Conservation (phyloP, 2,888 invertebrate species). For the Hetaerina titia region DNA sequence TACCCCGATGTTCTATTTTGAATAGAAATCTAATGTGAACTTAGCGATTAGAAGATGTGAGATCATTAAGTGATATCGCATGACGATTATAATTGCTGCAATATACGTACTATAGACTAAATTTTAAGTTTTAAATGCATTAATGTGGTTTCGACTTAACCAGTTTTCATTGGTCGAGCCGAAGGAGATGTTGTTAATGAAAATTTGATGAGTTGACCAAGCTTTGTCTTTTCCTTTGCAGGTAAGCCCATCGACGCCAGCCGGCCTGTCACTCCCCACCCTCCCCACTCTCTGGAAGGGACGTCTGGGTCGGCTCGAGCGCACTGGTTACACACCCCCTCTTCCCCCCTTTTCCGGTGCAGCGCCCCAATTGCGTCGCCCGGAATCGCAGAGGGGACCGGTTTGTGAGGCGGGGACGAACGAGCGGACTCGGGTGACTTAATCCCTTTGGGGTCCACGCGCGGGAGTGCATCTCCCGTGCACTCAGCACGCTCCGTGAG, state of each 20-base stretch:
- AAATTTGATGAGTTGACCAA: background rate
- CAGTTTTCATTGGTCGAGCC: background rate
- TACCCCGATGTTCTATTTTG: too few relatives aligned
- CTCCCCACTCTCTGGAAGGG: too few relatives aligned
- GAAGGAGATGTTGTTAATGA: background rate
- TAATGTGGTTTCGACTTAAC: background rate
- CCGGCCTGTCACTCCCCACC: background rate
- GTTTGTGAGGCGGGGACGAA: background rate
- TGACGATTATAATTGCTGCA: too few relatives aligned
- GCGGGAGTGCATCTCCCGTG: background rate
- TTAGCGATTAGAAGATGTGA: too few relatives aligned
- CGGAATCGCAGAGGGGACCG: background rate
- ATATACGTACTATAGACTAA: too few relatives aligned
- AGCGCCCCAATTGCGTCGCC: background rate
- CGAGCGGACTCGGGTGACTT: background rate
- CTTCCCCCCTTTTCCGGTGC: background rate
- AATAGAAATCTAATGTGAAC: too few relatives aligned
- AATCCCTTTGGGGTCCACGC: background rate
- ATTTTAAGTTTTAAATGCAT: too few relatives aligned
- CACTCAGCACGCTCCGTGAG: background rate
- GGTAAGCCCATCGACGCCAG: background rate
- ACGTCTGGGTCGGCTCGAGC: too few relatives aligned
- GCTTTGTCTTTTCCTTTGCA: background rate
- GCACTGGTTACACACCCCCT: too few relatives aligned
- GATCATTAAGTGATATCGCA: too few relatives aligned